Base-by-base conservation (phyloP, 2,113 vertebrate genomes). In the Datnioides undecimradiatus region DNA sequence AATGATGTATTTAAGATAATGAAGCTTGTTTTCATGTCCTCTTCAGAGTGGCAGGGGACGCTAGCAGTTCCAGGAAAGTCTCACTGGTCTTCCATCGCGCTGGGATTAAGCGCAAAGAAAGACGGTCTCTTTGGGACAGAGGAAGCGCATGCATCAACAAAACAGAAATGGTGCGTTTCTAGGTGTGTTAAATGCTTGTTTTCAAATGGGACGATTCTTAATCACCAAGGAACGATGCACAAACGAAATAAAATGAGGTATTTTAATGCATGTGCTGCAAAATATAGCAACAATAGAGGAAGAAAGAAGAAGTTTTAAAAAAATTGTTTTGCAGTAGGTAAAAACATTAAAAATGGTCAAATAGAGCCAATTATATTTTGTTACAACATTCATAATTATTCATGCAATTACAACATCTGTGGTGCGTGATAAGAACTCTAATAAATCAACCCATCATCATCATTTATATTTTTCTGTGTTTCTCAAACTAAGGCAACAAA, bases 21-120 rank as follows among this genome's bases (percentile, higher is more conserved):
- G 38, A 84, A n/a, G 49, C 34, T 80, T 88, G 83, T 89, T 90
- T 89, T 84, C 45, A 57, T 77, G 67, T 75, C 29, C 41, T 82
- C 13, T 40, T 75, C 49, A 12, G 12, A 73, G 74, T 11, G 46
- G 36, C 82, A 48, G 40, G 83, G 86, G 83, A 88, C 62, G 66
- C 23, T 55, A 25, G 17, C 67, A 41, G 62, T 73, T 85, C 74
- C 67, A 48, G 58, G 40, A 25, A 85, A 71, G 63, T 85, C 83
- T 64, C 82, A 73, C 1, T 21, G 60, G 83, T 76, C 49, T 76
- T 84, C 48, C 36, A 68, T 77, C 68, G 54, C 60, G 33, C 75
- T 33, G 90, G 86, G 84, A 83, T 79, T 83, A 65, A 43, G 43
- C 27, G 21, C 11, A 1, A 25, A 36, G 63, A 76, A 49, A 62